Percentiles rank a stretch among this genome's conserved stretches.
Conservation (phyloP, 2,888 invertebrate genomes). For the Glyphotaelius pellucidus region DNA sequence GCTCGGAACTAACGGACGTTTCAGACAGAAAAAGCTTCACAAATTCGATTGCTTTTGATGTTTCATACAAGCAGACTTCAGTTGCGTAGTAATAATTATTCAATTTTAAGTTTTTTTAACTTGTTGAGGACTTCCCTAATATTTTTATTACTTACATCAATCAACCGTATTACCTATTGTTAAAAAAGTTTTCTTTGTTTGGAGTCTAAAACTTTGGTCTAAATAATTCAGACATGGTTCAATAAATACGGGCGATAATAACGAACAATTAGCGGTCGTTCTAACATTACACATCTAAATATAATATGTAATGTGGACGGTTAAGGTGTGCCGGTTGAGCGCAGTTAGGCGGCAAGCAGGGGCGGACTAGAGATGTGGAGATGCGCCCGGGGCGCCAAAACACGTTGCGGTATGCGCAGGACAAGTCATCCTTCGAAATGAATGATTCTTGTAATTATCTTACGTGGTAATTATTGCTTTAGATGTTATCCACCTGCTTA, state of each 20-base stretch:
- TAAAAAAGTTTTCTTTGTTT: neutral
- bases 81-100: neutral
- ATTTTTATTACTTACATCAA: neutral
- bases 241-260: slow-evolving; percentile 57
- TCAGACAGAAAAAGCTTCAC: no score
- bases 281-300: slow-evolving; percentile 46
- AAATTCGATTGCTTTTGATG: neutral
- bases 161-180: neutral
- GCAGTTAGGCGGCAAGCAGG: slow-evolving; percentile 38
- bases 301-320: slow-evolving; percentile 19
- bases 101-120: neutral
- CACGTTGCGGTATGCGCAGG: slow-evolving; percentile 2
- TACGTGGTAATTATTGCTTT: neutral
- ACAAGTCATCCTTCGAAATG: slow-evolving; percentile 7
- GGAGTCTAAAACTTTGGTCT: neutral
- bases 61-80: neutral
- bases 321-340: slow-evolving; percentile 51
- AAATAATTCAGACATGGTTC: slow-evolving; percentile 28
- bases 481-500: neutral
- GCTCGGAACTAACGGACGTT: no score
- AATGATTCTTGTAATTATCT: neutral
- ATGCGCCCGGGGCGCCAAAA: neutral
- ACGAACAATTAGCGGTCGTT: slow-evolving; percentile 62
- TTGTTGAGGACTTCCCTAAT: neutral
- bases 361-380: neutral